A percentile compares a stretch with the other conserved stretches of the same genome.
These are phyloP conservation scores for Polyploca ridens DNA, from an alignment of 2,888 invertebrate species.

Conservation along the genomic window DNA sequence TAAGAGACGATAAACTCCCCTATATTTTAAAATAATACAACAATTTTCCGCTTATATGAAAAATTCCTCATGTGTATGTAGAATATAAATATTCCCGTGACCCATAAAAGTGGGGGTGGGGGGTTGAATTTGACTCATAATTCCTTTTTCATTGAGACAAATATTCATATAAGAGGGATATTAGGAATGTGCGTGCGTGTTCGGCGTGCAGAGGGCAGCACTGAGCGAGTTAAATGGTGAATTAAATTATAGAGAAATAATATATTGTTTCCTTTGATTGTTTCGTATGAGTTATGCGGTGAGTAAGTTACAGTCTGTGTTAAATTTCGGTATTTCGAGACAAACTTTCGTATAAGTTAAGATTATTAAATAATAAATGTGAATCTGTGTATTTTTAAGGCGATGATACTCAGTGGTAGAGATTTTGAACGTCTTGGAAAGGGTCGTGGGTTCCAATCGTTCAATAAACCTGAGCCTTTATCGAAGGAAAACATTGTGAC, in stretches of 20 bases:
- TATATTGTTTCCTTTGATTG: constrained; percentile 29
- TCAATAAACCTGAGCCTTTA: no score
- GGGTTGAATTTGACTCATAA: constrained; percentile 69
- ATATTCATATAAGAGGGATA: constrained; percentile 75
- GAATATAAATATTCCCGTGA: constrained; percentile 69
- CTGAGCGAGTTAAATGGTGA: constrained; percentile 49
- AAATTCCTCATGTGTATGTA: constrained; percentile 66
- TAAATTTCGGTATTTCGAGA: no score
- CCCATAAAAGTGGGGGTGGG: constrained; percentile 45
- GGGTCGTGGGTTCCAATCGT: no score
- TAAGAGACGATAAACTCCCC: constrained; percentile 24
- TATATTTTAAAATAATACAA: constrained; percentile 64
- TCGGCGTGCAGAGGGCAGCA: constrained; percentile 57
- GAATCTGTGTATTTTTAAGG: no score
- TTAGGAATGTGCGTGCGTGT: constrained; percentile 64
- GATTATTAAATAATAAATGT: no score
- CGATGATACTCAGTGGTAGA: no score
- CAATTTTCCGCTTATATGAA: constrained; percentile 66
- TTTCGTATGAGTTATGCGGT: constrained; percentile 26
- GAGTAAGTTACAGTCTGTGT: neutral
- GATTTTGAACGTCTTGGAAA: no score
- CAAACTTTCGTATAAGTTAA: no score
- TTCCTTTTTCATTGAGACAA: constrained; percentile 82
- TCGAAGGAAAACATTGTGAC: no score
- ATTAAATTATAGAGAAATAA: constrained; percentile 49